Conservation (phyloP, 2,888 invertebrate species). For the Galeopsomyia nigrocyanea region DNA sequence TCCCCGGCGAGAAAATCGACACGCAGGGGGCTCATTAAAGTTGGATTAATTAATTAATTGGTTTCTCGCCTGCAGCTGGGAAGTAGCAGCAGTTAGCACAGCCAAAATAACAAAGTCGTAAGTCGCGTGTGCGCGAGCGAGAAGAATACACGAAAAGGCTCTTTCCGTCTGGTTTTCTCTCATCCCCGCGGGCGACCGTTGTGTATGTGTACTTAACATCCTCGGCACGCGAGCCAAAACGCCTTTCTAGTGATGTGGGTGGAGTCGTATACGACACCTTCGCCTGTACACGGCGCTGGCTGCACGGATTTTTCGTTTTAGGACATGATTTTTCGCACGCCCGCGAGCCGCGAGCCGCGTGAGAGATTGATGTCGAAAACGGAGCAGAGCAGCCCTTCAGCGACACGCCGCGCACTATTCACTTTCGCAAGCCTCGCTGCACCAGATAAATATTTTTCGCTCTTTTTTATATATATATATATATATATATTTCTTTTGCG, state of each 20-base stretch:
- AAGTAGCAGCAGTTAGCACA: background rate
- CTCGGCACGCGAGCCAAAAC: background rate
- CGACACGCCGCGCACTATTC: background rate
- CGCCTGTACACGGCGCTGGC: background rate
- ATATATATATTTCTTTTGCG: too few relatives aligned
- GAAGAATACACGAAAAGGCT: background rate
- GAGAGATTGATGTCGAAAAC: constrained; percentile 9
- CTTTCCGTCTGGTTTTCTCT: constrained; percentile 2
- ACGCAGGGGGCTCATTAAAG: constrained; percentile 15
- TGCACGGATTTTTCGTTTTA: constrained; percentile 6
- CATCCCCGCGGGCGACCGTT: constrained; percentile 10
- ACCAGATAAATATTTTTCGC: background rate
- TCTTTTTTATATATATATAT: too few relatives aligned
- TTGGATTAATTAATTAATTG: constrained; percentile 28
- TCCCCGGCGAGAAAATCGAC: constrained; percentile 14
- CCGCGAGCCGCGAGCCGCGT: background rate
- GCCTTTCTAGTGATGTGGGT: constrained; percentile 40
- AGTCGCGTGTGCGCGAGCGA: background rate
- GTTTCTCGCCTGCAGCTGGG: background rate
- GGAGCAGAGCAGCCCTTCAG: constrained; percentile 26
- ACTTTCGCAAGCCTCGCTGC: constrained; percentile 7
- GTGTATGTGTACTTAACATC: background rate
- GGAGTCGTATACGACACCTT: constrained; percentile 27
- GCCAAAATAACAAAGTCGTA: constrained; percentile 21
- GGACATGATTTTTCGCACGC: background rate